Evolutionary conservation across 2,797 vertebrate genomes (phyloP).

Genomic region (Amblyopsis hoosieri): DNA sequence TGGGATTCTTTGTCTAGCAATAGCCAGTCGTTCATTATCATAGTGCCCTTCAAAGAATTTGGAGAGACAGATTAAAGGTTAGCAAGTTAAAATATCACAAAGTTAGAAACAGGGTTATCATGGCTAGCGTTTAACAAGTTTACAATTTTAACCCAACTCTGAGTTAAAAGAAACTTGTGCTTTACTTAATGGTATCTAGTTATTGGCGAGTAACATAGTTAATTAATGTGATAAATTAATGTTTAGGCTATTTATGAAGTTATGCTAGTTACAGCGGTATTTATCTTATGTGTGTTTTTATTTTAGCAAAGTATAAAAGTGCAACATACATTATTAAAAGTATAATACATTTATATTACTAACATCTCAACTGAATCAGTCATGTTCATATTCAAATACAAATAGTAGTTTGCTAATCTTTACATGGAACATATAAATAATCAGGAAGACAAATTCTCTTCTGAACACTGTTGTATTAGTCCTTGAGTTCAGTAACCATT

Average conservation of each 20-base stretch:
- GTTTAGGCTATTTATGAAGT: slow-evolving; percentile 83
- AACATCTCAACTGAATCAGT: slow-evolving; percentile 49
- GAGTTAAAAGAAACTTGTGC: slow-evolving; percentile 76
- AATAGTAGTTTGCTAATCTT: slow-evolving; percentile 36
- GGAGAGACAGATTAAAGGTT: slow-evolving; percentile 95
- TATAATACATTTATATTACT: slow-evolving; percentile 42
- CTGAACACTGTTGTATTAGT: slow-evolving; percentile 20
- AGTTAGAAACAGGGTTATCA: slow-evolving; percentile 80
- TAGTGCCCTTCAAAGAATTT: slow-evolving; percentile 99
- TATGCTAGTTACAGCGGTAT: slow-evolving; percentile 71
- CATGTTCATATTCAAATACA: slow-evolving; percentile 45
- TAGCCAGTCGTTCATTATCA: slow-evolving; percentile 99
- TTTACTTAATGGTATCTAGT: slow-evolving; percentile 73
- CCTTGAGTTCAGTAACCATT: slow-evolving; percentile 15
- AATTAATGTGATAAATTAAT: slow-evolving; percentile 75
- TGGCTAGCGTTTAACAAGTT: slow-evolving; percentile 69
- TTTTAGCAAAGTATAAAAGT: slow-evolving; percentile 9
- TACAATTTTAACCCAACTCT: slow-evolving; percentile 76
- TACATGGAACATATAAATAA: slow-evolving; percentile 34
- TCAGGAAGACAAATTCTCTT: slow-evolving; percentile 58
- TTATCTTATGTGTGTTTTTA: slow-evolving; percentile 58
- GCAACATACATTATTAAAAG: neutral
- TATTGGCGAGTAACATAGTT: slow-evolving; percentile 69
- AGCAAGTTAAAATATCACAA: slow-evolving; percentile 85
- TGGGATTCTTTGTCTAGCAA: slow-evolving; percentile 99